A percentile compares a stretch with the other conserved stretches of the same genome.
phyloP scores from a whole-genome alignment of 1,140 invertebrate genomes.

The Drosophila pallidifrons region DNA sequence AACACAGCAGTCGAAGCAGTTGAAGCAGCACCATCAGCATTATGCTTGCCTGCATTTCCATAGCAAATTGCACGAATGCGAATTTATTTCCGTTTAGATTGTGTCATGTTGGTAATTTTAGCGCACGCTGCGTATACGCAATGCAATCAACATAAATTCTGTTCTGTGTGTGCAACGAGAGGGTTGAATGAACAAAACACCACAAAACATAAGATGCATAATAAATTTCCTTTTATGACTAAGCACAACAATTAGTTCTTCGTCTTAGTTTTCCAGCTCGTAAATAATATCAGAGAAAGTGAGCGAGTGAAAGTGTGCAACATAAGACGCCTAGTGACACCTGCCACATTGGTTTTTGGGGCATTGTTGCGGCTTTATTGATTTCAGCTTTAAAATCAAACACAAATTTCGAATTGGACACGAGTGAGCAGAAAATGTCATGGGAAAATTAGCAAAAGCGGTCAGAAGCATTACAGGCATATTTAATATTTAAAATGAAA shows the following conservation, averaged over 20 bases:
- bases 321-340: slow-evolving; percentile 61
- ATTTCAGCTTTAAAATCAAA: slow-evolving; percentile 47
- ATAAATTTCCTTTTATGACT: slow-evolving; percentile 36
- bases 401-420: slow-evolving; percentile 1
- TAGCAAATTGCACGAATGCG: slow-evolving; percentile 59
- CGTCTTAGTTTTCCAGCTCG: slow-evolving; percentile 19
- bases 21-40: slow-evolving; percentile 5
- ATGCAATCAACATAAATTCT: slow-evolving; percentile 43
- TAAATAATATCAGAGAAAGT: slow-evolving; percentile 32
- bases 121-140: slow-evolving; percentile 72
- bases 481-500: slow-evolving; percentile 4
- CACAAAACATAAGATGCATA: slow-evolving; percentile 9
- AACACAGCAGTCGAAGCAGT: too few species aligned
- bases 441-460: slow-evolving; percentile 14
- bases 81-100: slow-evolving; percentile 83
- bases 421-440: not conserved
- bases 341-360: slow-evolving; percentile 35
- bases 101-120: slow-evolving; percentile 80
- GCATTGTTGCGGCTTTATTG: slow-evolving; percentile 74
- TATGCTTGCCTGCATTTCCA: slow-evolving; percentile 6
- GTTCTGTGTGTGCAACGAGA: slow-evolving; percentile 36
- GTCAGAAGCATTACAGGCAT: not conserved
- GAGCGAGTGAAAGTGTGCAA: not conserved
- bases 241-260: slow-evolving; percentile 1
- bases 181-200: slow-evolving; percentile 6